These are phyloP conservation scores for Zaprionus capensis DNA, from an alignment of 1,140 invertebrate species.

Conservation along the genomic window DNA sequence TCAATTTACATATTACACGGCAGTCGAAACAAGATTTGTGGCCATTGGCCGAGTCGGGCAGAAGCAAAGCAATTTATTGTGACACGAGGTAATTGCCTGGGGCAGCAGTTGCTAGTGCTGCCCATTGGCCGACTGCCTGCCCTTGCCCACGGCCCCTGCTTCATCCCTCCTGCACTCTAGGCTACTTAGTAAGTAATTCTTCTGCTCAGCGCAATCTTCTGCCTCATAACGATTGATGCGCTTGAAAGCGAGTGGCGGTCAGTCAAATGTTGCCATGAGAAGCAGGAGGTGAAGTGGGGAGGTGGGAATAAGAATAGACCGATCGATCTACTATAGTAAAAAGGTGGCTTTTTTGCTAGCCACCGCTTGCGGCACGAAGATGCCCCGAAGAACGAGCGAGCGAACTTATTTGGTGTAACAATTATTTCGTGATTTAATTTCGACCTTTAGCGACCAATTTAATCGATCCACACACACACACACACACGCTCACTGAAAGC, in stretches of 20 bases:
- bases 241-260: slow-evolving; percentile 23
- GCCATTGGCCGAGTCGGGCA: slow-evolving; percentile 30
- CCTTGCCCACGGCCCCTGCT: background rate
- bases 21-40: slow-evolving; percentile 77
- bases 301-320: background rate
- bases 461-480: slow-evolving; percentile 71
- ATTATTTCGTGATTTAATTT: slow-evolving; percentile 84
- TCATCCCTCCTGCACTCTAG: background rate
- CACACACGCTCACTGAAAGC: slow-evolving; percentile 30
- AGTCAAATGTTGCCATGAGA: slow-evolving; percentile 22
- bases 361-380: slow-evolving; percentile 47
- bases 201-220: background rate
- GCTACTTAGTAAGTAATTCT: background rate
- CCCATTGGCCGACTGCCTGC: background rate
- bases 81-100: slow-evolving; percentile 77
- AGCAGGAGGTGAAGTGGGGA: background rate
- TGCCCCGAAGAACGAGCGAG: slow-evolving; percentile 51
- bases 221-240: slow-evolving; percentile 2
- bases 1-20: slow-evolving; percentile 82
- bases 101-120: slow-evolving; percentile 33
- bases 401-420: slow-evolving; percentile 82
- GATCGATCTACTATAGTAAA: background rate
- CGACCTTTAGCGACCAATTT: slow-evolving; percentile 84
- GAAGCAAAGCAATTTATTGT: slow-evolving; percentile 75
- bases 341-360: background rate